A percentile compares a stretch with the other conserved stretches of the same genome.
phyloP scores from a whole-genome alignment of 2,888 invertebrate genomes.

The Melinaea marsaeus region DNA sequence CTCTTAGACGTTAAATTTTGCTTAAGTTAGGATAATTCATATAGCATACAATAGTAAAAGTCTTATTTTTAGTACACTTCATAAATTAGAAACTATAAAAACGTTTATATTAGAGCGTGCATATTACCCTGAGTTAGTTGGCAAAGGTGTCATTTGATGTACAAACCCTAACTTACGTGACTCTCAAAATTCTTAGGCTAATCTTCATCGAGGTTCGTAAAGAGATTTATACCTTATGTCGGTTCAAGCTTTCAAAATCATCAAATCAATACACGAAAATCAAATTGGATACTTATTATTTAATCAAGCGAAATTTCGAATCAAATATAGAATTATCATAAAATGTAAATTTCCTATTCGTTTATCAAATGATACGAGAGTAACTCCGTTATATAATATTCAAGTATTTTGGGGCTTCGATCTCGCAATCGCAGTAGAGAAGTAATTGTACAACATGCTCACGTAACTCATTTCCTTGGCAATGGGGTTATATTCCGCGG shows the following conservation, averaged over 20 bases:
- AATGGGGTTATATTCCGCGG: conserved; percentile 73
- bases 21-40: background rate
- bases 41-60: background rate
- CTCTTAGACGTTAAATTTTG: too few relatives aligned
- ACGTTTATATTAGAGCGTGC: background rate
- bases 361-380: too few relatives aligned
- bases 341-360: too few relatives aligned
- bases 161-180: background rate
- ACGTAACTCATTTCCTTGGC: conserved; percentile 75
- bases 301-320: too few relatives aligned
- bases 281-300: too few relatives aligned
- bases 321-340: too few relatives aligned
- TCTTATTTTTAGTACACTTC: background rate
- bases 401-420: conserved; percentile 1
- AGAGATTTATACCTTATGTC: background rate
- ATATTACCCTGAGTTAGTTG: background rate
- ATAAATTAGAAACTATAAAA: background rate
- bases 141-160: conserved; percentile 1
- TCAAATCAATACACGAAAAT: too few relatives aligned
- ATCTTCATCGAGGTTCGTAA: background rate
- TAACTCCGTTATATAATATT: background rate
- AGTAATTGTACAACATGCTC: conserved; percentile 66
- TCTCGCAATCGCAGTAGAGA: conserved; percentile 30
- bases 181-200: background rate
- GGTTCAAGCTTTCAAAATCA: too few relatives aligned